A percentile compares a stretch with the other conserved stretches of the same genome.
Conservation (phyloP, 2,797 vertebrate genomes). For the Chelidonichthys spinosus region DNA sequence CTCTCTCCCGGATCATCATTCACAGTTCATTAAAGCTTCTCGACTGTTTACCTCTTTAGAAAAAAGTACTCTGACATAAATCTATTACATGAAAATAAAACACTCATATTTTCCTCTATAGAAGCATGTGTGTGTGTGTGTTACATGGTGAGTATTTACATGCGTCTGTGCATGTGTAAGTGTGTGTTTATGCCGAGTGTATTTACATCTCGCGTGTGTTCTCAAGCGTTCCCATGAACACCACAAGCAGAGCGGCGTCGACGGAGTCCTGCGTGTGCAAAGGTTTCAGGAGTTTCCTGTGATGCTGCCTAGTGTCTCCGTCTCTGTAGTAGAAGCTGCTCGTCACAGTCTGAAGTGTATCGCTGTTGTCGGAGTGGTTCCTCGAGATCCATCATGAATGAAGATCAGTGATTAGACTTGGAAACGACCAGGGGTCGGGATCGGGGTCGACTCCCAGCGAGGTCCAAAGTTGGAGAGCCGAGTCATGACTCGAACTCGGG, state of each 20-base stretch:
- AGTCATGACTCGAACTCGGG: conserved; percentile 15
- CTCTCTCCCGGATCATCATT: conserved; percentile 71
- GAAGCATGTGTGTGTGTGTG: conserved; percentile 47
- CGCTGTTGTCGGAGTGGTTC: conserved; percentile 5
- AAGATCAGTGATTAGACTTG: conserved; percentile 54
- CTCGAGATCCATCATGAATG: conserved; percentile 19
- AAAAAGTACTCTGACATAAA: conserved; percentile 85
- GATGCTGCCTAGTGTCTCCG: conserved; percentile 74
- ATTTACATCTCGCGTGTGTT: conserved; percentile 68
- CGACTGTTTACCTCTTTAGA: conserved; percentile 73
- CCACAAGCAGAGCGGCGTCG: conserved; percentile 24
- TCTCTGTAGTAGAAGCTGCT: conserved; percentile 43
- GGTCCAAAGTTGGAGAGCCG: not conserved
- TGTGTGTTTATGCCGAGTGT: conserved; percentile 46
- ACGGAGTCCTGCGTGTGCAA: conserved; percentile 68
- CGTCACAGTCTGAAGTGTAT: conserved; percentile 38
- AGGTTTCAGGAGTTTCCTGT: conserved; percentile 56
- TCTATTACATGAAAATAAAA: conserved; percentile 88
- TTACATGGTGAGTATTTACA: conserved; percentile 75
- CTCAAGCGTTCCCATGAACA: conserved; percentile 41
- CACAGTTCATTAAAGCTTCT: conserved; percentile 90
- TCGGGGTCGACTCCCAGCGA: not conserved
- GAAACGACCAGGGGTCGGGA: conserved; percentile 9
- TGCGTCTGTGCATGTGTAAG: conserved; percentile 53
- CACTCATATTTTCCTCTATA: conserved; percentile 77